phyloP scores from a whole-genome alignment of 2,888 invertebrate species.

The Erebia ligea region DNA sequence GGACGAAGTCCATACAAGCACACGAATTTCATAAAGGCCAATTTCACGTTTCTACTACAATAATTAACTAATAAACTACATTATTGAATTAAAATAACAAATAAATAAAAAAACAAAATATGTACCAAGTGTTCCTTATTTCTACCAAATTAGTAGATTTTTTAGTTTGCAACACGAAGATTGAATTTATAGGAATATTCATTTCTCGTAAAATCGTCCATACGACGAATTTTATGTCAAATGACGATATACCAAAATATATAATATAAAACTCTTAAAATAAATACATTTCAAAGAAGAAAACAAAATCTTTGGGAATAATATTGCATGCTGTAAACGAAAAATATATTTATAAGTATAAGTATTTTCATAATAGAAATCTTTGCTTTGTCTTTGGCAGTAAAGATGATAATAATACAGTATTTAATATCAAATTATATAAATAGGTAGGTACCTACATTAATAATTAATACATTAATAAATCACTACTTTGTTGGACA shows the following conservation, averaged over 20 bases:
- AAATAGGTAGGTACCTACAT: too few species aligned
- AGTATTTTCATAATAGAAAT: slow-evolving; percentile 33
- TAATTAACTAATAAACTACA: slow-evolving; percentile 44
- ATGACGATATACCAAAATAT: not conserved
- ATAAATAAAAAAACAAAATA: slow-evolving; percentile 46
- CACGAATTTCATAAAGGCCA: slow-evolving; percentile 74
- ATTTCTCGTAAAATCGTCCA: not conserved
- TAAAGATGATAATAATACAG: slow-evolving; percentile 36
- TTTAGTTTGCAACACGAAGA: not conserved
- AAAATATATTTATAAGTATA: slow-evolving; percentile 34
- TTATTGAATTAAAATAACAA: slow-evolving; percentile 38
- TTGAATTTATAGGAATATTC: not conserved
- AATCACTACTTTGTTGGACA: not conserved
- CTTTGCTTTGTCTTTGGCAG: slow-evolving; percentile 64
- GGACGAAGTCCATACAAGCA: slow-evolving; percentile 78
- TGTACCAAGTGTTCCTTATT: slow-evolving; percentile 6
- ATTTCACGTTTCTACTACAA: slow-evolving; percentile 51
- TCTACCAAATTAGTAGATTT: slow-evolving; percentile 1
- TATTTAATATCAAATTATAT: not conserved
- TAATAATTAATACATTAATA: too few species aligned
- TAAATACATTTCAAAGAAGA: slow-evolving; percentile 33
- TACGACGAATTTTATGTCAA: not conserved
- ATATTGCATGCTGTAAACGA: slow-evolving; percentile 51
- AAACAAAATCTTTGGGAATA: slow-evolving; percentile 56
- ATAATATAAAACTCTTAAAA: slow-evolving; percentile 2